Base-by-base conservation (phyloP, 2,113 vertebrate genomes). In the Lamprotornis superbus region DNA sequence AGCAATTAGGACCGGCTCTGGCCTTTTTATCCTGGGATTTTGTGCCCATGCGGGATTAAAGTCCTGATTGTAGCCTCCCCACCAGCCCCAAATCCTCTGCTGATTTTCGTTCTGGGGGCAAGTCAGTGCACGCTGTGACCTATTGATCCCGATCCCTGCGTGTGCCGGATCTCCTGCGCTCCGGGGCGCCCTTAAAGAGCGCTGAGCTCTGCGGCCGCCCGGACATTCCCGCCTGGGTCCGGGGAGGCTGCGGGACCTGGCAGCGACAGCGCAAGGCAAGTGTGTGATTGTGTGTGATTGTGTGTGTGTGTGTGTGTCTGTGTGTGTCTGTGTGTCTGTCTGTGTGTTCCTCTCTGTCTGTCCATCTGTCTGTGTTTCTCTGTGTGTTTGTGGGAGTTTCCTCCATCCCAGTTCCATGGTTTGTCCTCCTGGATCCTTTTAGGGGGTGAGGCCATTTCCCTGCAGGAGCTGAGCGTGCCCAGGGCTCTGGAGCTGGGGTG, bases 21-120 rank as follows among this genome's bases (percentile, higher is more conserved):
- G 88, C 90, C 50, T 94, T 96, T 96, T 95, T 93, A 95, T 96
- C 93, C 90, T 0, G 2, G 94, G 94, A 96, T 96, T 96, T 96
- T 83, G 85, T 88, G 88, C 64, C 92, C 76, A 57, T 93, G 85
- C 53, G 31, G 83, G 95, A 96, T 96, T 97, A 95, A 94, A 94
- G 64, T 25, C 47, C 87, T 95, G 90, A 95, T 91, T 85, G 94
- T 94, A 44, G 82, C 94, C 79, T 63, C 82, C 82, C 64, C 90
- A 73, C 78, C 59, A 52, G 87, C 55, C 87, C 71, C 91, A 95
- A 96, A 95, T 97, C 95, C 95, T 73, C 75, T 74, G 53, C 69
- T 82, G 93, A 89, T 97, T 97, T 94, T 91, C 56, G 39, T 96
- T 91, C 87, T 80, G 55, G 73, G 93, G 90, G 82, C 63, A 90